Evolutionary conservation across 2,888 invertebrate species (phyloP).

Genomic region (Trichogramma dendrolimi): DNA sequence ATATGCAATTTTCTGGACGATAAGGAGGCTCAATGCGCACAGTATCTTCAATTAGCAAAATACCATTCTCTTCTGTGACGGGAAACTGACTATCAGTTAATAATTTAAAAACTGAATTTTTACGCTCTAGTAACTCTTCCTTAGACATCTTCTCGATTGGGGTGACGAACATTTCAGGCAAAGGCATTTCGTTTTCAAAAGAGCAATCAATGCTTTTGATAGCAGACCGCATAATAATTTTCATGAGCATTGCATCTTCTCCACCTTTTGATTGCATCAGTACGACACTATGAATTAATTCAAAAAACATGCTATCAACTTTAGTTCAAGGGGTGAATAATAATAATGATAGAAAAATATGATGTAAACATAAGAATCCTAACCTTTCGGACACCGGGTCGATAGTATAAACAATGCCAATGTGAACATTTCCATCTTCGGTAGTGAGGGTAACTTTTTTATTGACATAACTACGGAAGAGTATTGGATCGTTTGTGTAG

Average conservation of each 20-base stretch:
- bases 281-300: slow-evolving; percentile 37
- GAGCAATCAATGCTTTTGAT: slow-evolving; percentile 40
- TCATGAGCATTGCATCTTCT: slow-evolving; percentile 32
- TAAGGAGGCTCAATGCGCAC: slow-evolving; percentile 47
- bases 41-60: slow-evolving; percentile 41
- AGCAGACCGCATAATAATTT: slow-evolving; percentile 43
- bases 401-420: slow-evolving; percentile 46
- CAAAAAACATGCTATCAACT: not conserved
- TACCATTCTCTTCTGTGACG: slow-evolving; percentile 39
- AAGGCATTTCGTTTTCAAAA: slow-evolving; percentile 26
- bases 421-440: slow-evolving; percentile 35
- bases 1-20: slow-evolving; percentile 40
- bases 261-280: slow-evolving; percentile 35
- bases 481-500: slow-evolving; percentile 44
- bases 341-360: not conserved
- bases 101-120: slow-evolving; percentile 36
- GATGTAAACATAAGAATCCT: slow-evolving; percentile 22
- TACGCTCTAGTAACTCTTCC: slow-evolving; percentile 32
- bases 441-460: slow-evolving; percentile 41
- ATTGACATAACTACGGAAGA: slow-evolving; percentile 43
- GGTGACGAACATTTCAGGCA: slow-evolving; percentile 41
- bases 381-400: slow-evolving; percentile 51
- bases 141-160: slow-evolving; percentile 26
- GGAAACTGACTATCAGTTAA: slow-evolving; percentile 44
- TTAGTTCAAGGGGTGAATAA: not conserved